These are phyloP conservation scores for Halictus rubicundus DNA, from an alignment of 1,140 invertebrate species.

Conservation along the genomic window DNA sequence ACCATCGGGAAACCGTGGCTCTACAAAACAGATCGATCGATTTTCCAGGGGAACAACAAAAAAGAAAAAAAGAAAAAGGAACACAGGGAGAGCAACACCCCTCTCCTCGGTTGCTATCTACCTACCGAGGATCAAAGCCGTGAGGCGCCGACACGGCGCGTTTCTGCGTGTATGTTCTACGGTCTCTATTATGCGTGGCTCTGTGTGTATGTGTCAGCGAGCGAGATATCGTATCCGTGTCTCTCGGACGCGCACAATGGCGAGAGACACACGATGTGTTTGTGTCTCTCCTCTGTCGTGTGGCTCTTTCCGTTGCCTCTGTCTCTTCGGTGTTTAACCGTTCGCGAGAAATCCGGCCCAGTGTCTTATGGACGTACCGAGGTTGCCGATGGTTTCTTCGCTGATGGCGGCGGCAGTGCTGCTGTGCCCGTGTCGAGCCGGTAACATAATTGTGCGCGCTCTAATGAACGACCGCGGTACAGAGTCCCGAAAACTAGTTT, in stretches of 20 bases:
- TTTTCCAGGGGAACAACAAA: no score
- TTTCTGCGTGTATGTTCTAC: no score
- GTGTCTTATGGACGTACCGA: slow-evolving; percentile 10
- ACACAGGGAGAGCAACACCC: no score
- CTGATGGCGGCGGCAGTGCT: slow-evolving; percentile 20
- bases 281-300: no score
- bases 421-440: slow-evolving; percentile 36
- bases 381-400: not conserved
- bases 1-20: not conserved
- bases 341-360: slow-evolving; percentile 49
- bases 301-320: not conserved
- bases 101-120: slow-evolving; percentile 21
- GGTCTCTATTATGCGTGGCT: no score
- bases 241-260: no score
- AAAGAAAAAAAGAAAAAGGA: no score
- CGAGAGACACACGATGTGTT: no score
- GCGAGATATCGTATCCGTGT: no score
- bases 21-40: not conserved
- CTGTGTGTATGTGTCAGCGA: no score
- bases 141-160: no score
- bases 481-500: slow-evolving; percentile 19
- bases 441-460: slow-evolving; percentile 55
- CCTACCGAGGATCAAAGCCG: slow-evolving; percentile 24
- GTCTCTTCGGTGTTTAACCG: slow-evolving; percentile 21
- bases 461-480: slow-evolving; percentile 17